These are phyloP conservation scores for Campylomormyrus numenius DNA, from an alignment of 2,113 vertebrate genomes.

Conservation along the genomic window DNA sequence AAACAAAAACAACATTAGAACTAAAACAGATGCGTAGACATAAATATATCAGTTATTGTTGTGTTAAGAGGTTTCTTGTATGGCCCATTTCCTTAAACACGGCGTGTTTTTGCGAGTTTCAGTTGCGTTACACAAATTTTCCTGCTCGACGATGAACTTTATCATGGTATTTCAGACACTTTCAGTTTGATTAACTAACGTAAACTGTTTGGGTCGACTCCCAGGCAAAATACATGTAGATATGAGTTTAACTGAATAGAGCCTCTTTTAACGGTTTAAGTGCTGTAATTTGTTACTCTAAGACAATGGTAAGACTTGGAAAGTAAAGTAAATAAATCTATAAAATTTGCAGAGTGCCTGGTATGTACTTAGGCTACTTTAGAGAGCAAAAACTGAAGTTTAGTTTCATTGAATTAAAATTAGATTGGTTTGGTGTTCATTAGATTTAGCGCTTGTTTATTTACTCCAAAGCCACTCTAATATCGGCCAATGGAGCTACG, in stretches of 20 bases:
- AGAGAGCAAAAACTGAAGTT: not conserved
- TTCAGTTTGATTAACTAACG: not conserved
- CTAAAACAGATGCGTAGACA: not conserved
- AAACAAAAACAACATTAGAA: not conserved
- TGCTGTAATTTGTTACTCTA: not conserved
- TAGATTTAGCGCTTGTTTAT: not conserved
- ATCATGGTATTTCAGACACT: not conserved
- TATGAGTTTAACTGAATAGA: not conserved
- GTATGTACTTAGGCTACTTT: not conserved
- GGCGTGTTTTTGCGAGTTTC: not conserved
- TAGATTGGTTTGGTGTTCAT: not conserved
- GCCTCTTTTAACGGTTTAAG: not conserved
- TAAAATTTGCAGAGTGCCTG: not conserved
- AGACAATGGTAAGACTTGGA: not conserved
- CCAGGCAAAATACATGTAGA: not conserved
- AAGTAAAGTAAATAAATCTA: not conserved
- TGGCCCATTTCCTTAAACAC: not conserved
- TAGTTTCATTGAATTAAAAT: not conserved
- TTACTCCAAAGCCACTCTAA: not conserved
- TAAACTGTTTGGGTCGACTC: not conserved
- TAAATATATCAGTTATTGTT: not conserved
- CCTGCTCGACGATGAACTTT: not conserved
- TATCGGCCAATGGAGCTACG: not conserved
- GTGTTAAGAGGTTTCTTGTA: not conserved
- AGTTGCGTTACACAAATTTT: not conserved